Conservation (phyloP, 2,888 invertebrate species). For the Abrostola tripartita region DNA sequence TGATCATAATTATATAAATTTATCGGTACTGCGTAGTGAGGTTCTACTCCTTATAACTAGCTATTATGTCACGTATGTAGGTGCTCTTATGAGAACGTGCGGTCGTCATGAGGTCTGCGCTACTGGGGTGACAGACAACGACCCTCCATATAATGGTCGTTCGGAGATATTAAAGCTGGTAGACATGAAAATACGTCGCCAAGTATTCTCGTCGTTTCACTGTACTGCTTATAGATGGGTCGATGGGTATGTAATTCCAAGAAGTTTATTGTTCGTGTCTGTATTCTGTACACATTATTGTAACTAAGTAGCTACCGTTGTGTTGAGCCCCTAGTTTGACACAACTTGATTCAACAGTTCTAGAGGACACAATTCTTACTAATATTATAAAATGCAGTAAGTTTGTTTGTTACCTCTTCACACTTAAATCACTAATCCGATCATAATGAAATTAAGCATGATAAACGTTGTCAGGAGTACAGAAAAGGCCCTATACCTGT, state of each 20-base stretch:
- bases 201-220: constrained; percentile 18
- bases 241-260: constrained; percentile 10
- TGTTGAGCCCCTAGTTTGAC: constrained; percentile 25
- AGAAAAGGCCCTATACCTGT: too few species aligned
- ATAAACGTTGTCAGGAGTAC: too few species aligned
- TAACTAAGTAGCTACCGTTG: constrained; percentile 23
- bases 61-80: background rate
- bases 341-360: constrained; percentile 5
- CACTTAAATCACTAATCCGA: too few species aligned
- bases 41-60: too few species aligned
- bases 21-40: too few species aligned
- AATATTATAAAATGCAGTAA: background rate
- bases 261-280: constrained; percentile 38
- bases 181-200: constrained; percentile 26
- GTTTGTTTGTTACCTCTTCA: too few species aligned
- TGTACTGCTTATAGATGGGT: constrained; percentile 3
- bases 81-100: constrained; percentile 29
- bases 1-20: too few species aligned
- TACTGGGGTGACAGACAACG: constrained; percentile 16
- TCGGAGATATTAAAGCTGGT: constrained; percentile 31
- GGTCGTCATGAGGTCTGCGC: constrained; percentile 15
- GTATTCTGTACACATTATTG: constrained; percentile 34
- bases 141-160: constrained; percentile 30
- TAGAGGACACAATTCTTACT: background rate
- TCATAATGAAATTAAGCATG: too few species aligned